Evolutionary conservation across 2,113 vertebrate species (phyloP).

Genomic region (Mugil cephalus): DNA sequence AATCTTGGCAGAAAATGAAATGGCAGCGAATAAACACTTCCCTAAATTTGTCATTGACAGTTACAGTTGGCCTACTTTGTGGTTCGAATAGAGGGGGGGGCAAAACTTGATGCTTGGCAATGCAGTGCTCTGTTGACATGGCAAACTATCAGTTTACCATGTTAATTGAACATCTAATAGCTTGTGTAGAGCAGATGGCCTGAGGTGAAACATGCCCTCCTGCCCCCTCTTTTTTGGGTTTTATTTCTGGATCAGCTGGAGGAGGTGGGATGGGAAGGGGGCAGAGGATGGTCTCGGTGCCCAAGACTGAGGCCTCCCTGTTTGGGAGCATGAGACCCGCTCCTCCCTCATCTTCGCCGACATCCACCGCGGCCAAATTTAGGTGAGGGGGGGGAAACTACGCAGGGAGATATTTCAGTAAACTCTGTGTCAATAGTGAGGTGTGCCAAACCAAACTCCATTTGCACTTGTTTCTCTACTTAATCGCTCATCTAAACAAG

Average conservation of each 20-base stretch:
- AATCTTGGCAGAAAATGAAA: conserved; percentile 61
- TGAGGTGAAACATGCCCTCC: conserved; percentile 64
- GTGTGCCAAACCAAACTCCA: conserved; percentile 79
- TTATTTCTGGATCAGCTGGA: conserved; percentile 75
- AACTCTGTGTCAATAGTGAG: conserved; percentile 79
- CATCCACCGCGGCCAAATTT: conserved; percentile 72
- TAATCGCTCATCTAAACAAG: conserved; percentile 86
- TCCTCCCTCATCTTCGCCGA: conserved; percentile 72
- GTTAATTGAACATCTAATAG: conserved; percentile 78
- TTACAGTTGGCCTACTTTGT: conserved; percentile 47
- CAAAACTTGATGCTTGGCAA: conserved; percentile 46
- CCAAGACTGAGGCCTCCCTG: conserved; percentile 74
- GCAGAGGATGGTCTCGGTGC: conserved; percentile 49
- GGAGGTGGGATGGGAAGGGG: conserved; percentile 60
- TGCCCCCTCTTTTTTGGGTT: conserved; percentile 59
- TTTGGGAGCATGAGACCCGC: conserved; percentile 63
- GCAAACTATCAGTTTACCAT: conserved; percentile 71
- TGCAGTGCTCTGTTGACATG: conserved; percentile 63
- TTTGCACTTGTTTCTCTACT: conserved; percentile 84
- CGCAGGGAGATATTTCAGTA: conserved; percentile 78
- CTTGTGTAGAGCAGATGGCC: conserved; percentile 65
- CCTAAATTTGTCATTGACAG: conserved; percentile 63
- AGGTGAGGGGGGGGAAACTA: conserved; percentile 76
- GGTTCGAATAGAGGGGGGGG: conserved; percentile 34
- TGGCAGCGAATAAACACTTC: conserved; percentile 65